Conservation (phyloP, 1,140 invertebrate genomes). For the Macrosteles quadrilineatus region DNA sequence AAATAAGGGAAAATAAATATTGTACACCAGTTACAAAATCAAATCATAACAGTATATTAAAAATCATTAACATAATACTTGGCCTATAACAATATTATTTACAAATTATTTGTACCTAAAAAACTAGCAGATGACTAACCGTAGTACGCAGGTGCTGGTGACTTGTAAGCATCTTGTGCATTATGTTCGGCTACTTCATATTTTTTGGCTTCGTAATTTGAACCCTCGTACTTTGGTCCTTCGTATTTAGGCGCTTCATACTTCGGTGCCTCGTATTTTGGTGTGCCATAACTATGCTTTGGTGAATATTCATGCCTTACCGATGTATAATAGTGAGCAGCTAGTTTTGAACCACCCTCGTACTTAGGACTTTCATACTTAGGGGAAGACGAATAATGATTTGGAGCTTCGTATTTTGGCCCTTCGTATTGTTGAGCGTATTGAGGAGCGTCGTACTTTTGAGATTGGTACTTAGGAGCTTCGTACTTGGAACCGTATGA, state of each 20-base stretch:
- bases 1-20: too few relatives aligned
- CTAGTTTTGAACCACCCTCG: background rate
- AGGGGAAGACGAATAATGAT: background rate
- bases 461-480: slow-evolving; percentile 14
- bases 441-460: background rate
- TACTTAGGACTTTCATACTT: slow-evolving; percentile 2
- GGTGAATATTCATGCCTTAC: slow-evolving; percentile 16
- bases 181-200: slow-evolving; percentile 4
- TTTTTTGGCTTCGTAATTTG: slow-evolving; percentile 18
- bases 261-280: slow-evolving; percentile 28
- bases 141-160: too few relatives aligned
- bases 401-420: slow-evolving; percentile 15
- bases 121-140: too few relatives aligned
- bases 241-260: slow-evolving; percentile 28
- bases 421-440: background rate
- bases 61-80: too few relatives aligned
- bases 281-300: background rate
- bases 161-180: too few relatives aligned
- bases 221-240: slow-evolving; percentile 28
- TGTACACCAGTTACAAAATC: too few relatives aligned
- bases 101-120: too few relatives aligned
- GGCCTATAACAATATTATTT: too few relatives aligned
- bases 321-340: background rate
- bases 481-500: slow-evolving; percentile 9
- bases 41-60: too few relatives aligned